These are phyloP conservation scores for Drosophila triauraria DNA, from an alignment of 1,140 invertebrate genomes.

Conservation along the genomic window DNA sequence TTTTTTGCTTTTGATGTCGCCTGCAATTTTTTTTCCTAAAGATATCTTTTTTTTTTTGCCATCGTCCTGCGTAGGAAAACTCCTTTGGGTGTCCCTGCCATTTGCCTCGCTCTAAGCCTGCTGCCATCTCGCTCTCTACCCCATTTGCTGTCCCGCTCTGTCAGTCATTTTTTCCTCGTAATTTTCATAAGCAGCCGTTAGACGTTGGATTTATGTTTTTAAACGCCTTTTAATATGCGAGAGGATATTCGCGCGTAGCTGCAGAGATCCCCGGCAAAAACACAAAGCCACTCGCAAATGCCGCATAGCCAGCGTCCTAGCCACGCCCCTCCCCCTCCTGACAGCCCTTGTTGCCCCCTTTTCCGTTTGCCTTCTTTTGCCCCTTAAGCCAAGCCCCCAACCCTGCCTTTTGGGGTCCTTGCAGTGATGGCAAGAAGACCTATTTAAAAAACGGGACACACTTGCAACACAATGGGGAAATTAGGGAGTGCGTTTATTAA, in stretches of 20 bases:
- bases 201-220: slow-evolving; percentile 84
- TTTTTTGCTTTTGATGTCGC: slow-evolving; percentile 75
- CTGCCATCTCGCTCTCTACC: slow-evolving; percentile 18
- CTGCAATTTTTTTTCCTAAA: slow-evolving; percentile 57
- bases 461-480: background rate
- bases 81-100: slow-evolving; percentile 75
- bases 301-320: slow-evolving; percentile 73
- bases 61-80: slow-evolving; percentile 61
- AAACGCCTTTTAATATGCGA: slow-evolving; percentile 83
- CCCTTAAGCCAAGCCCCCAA: slow-evolving; percentile 14
- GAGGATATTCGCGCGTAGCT: slow-evolving; percentile 77
- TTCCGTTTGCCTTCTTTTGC: slow-evolving; percentile 6
- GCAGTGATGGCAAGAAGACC: slow-evolving; percentile 9
- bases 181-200: slow-evolving; percentile 85
- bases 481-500: no score
- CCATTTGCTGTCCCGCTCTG: slow-evolving; percentile 37
- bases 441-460: no score
- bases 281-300: slow-evolving; percentile 81
- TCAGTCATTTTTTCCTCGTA: slow-evolving; percentile 81
- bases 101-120: slow-evolving; percentile 50
- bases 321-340: background rate
- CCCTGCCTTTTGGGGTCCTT: slow-evolving; percentile 11
- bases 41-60: slow-evolving; percentile 23
- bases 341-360: background rate
- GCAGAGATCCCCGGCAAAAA: slow-evolving; percentile 58